A percentile compares a stretch with the other conserved stretches of the same genome.
These are phyloP conservation scores for Capricornis sumatraensis DNA, from an alignment of 2,113 vertebrate species.

Conservation along the genomic window DNA sequence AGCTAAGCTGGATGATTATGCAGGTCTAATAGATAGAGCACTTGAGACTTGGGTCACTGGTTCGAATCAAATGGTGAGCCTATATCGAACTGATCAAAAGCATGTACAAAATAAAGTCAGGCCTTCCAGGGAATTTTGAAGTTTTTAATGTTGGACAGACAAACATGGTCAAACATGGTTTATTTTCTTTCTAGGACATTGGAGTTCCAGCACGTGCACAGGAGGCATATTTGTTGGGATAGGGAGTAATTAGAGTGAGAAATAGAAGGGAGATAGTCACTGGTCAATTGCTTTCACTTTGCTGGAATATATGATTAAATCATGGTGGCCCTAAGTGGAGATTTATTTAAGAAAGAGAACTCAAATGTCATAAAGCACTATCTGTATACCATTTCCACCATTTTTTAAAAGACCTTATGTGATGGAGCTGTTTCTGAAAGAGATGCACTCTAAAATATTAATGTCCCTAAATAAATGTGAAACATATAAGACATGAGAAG, in stretches of 20 bases:
- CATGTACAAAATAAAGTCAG: conserved; percentile 10
- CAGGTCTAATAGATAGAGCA: conserved; percentile 58
- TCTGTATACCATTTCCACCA: not conserved
- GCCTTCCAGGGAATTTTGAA: not conserved
- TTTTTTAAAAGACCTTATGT: not conserved
- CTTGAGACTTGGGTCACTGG: conserved; percentile 61
- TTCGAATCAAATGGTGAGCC: conserved; percentile 49
- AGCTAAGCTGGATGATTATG: conserved; percentile 56
- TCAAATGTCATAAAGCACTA: not conserved
- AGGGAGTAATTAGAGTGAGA: not conserved
- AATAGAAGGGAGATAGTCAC: not conserved
- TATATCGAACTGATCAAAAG: conserved; percentile 46
- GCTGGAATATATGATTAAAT: not conserved
- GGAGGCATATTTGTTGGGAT: not conserved
- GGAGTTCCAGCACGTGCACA: not conserved
- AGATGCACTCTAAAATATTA: not conserved
- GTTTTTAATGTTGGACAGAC: not conserved
- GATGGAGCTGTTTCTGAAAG: not conserved
- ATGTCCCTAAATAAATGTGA: not conserved
- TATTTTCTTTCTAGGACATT: not conserved
- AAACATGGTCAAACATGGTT: not conserved
- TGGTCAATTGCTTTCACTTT: not conserved
- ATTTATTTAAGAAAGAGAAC: not conserved
- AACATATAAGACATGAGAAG: not conserved
- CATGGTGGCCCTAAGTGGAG: not conserved